Evolutionary conservation across 2,113 vertebrate genomes (phyloP), one percentile per base, ranked within the genome.

Genomic region (Balaenoptera acutorostrata): DNA sequence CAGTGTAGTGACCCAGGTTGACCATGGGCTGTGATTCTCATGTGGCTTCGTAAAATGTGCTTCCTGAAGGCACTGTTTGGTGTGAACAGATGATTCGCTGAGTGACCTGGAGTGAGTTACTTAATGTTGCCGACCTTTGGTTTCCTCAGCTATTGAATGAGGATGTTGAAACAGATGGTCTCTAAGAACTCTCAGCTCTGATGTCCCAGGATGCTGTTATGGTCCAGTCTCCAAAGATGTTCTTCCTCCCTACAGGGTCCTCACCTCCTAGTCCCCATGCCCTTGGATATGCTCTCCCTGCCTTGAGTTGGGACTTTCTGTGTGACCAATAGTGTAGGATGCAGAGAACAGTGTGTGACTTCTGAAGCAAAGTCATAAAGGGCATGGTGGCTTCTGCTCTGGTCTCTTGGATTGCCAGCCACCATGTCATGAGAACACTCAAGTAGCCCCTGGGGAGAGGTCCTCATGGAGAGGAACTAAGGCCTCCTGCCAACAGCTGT

Each of bases 11-110:
- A 55, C 6, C 21, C 64, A 10, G 23, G 20, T 17, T 36, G 69
- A 36, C 21, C 36, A 15, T 0, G 4, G 44, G 23, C 21, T 59
- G 17, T 1, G 1, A 0, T 39, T 31, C 64, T 66, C 49, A 49
- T 15, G 0, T 9, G 72, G 27, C 61, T 49, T 86, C 12, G 6
- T 33, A 41, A 52, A 69, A 80, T 0, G 84, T 33, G 92, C 71
- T 87, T 61, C 80, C 83, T 49, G 10, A 2, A 17, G 29, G 27
- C 57, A 25, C 63, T 29, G 12, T 5, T 64, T 39, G 75, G 29
- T 4, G 20, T 13, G 68, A 83, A 44, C 17, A 33, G 33, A 27
- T 18, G 49, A 80, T 44, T 52, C 33, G 2, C 33, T 23, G 27
- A 85, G 75, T 10, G 23, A 77, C 57, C 39, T 44, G 52, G 64